A percentile compares a stretch with the other conserved stretches of the same genome.
These are phyloP conservation scores for Neoniphon sammara DNA, from an alignment of 2,797 vertebrate species.

Conservation along the genomic window DNA sequence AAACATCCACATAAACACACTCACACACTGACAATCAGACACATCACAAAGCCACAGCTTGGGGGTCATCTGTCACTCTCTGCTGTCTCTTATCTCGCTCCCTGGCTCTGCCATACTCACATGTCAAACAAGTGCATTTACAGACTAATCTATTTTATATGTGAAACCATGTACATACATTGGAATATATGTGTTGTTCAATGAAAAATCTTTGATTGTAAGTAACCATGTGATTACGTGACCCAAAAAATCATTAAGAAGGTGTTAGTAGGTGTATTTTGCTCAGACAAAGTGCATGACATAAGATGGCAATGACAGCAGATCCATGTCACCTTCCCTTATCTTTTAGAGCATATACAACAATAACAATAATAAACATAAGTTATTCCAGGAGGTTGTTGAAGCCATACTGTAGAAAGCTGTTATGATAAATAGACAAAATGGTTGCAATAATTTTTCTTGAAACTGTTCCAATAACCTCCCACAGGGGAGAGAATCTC, in stretches of 20 bases:
- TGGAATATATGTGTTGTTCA: too few relatives aligned
- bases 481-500: constrained; percentile 44
- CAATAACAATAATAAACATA: constrained; percentile 47
- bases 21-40: constrained; percentile 24
- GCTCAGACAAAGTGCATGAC: not conserved
- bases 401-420: constrained; percentile 48
- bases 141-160: not conserved
- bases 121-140: not conserved
- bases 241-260: not conserved
- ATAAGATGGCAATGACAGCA: constrained; percentile 2
- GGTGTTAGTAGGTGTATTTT: not conserved
- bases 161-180: too few relatives aligned
- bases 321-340: constrained; percentile 23
- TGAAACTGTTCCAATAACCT: constrained; percentile 63
- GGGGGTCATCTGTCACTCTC: constrained; percentile 26
- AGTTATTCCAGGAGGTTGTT: constrained; percentile 38
- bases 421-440: constrained; percentile 69
- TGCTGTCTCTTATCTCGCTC: constrained; percentile 10
- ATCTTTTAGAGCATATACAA: constrained; percentile 54
- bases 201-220: too few relatives aligned
- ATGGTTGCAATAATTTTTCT: constrained; percentile 62
- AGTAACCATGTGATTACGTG: not conserved
- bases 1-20: constrained; percentile 20
- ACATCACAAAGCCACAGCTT: constrained; percentile 33
- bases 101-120: constrained; percentile 7